Evolutionary conservation across 2,888 invertebrate genomes (phyloP).

Genomic region (Nomada goodeniana): DNA sequence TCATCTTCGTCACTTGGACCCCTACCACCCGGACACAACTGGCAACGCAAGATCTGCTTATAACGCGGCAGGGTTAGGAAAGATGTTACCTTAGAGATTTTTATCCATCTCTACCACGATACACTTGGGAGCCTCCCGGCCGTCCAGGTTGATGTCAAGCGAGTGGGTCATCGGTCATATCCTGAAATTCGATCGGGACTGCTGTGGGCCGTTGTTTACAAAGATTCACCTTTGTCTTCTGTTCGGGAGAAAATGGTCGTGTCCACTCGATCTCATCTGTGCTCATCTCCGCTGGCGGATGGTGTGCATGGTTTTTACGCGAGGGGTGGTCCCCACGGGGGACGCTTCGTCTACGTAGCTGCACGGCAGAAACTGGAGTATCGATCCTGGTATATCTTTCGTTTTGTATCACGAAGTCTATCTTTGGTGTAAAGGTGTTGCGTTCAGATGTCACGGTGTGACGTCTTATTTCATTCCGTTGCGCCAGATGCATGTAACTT

Average conservation of each 20-base stretch:
- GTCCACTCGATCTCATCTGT: conserved; percentile 27
- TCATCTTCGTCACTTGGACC: conserved; percentile 38
- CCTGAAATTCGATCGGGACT: conserved; percentile 58
- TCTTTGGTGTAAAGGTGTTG: conserved; percentile 8
- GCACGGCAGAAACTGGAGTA: conserved; percentile 53
- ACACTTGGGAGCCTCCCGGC: conserved; percentile 31
- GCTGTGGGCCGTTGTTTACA: conserved; percentile 46
- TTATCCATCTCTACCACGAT: conserved; percentile 44
- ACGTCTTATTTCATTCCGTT: conserved; percentile 27
- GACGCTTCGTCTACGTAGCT: conserved; percentile 10
- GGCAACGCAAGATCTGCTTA: conserved; percentile 17
- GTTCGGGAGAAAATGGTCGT: conserved; percentile 36
- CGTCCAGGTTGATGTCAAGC: conserved; percentile 42
- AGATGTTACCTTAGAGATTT: conserved; percentile 34
- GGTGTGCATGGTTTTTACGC: conserved; percentile 8
- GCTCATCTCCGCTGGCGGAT: neutral
- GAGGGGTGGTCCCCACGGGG: conserved; percentile 43
- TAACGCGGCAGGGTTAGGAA: conserved; percentile 15
- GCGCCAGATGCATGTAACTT: neutral
- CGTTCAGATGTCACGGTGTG: neutral
- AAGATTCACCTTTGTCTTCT: conserved; percentile 57
- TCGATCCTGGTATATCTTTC: conserved; percentile 53
- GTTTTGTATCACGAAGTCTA: conserved; percentile 3
- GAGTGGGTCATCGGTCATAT: conserved; percentile 64
- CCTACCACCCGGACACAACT: conserved; percentile 11